Evolutionary conservation across 2,888 invertebrate species (phyloP), one percentile per base, ranked within the genome.

Genomic region (Ochropacha duplaris): DNA sequence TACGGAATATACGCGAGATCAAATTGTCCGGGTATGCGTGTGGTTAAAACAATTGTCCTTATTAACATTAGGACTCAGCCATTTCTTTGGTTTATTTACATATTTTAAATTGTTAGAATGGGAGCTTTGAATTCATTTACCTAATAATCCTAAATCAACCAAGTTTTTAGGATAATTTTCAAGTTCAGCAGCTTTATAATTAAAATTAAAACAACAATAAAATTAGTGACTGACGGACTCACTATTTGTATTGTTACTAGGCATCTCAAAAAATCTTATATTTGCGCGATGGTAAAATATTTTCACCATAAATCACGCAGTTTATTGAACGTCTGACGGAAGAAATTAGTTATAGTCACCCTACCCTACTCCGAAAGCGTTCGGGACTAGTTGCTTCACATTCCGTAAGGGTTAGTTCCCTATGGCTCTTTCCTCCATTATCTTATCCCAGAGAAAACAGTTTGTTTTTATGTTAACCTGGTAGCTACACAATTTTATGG

Each of bases 371-470:
- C 51, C 49, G 56, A n/a, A n/a, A 54, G 54, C 57, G 24, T 39
- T 34, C 61, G 61, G 61, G 65, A 71, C 74, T 66, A 74, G 64
- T 71, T 69, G 64, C 65, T 68, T 67, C 69, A 26, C 59, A 66
- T 70, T 70, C 58, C 58, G 57, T 54, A 59, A 64, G 64, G 63
- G 61, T 64, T 57, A 56, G 9, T 19, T 44, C 61, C 54, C 60
- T 60, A 68, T 62, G 64, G 50, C 58, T 63, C 60, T 57, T 34
- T 54, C 36, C 49, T 49, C 56, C 57, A 63, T 61, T 56, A 62
- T 57, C 65, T 58, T 58, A 61, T 64, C 65, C 57, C 60, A 59
- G 65, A 64, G 44, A 44, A 54, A 54, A 57, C 57, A 65, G 58
- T 63, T 61, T 56, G 62, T 65, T 68, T 71, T 58, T 64, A 67